Evolutionary conservation across 1,140 invertebrate species (phyloP).

Genomic region (Protaetia brevitarsis): DNA sequence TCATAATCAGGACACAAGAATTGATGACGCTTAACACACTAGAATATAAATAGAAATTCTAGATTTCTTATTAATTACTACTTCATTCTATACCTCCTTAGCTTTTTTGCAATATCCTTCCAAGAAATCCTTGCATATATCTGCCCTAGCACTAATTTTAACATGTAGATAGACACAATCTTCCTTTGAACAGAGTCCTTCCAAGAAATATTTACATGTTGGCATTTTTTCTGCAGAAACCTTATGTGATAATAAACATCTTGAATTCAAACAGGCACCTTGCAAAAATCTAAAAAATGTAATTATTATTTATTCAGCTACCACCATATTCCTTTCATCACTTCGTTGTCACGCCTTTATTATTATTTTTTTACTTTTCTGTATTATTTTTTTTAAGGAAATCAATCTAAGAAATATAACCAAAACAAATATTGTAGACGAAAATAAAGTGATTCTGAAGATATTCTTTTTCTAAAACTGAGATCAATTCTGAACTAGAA

Average conservation of each 20-base stretch:
- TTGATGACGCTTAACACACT: slow-evolving; percentile 69
- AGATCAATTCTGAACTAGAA: too few species aligned
- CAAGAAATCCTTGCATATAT: slow-evolving; percentile 78
- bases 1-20: slow-evolving; percentile 64
- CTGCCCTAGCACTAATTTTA: slow-evolving; percentile 75
- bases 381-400: too few species aligned
- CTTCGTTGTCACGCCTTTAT: too few species aligned
- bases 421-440: too few species aligned
- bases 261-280: slow-evolving; percentile 72
- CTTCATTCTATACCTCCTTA: slow-evolving; percentile 54
- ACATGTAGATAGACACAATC: slow-evolving; percentile 86
- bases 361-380: too few species aligned
- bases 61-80: slow-evolving; percentile 30
- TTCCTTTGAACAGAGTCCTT: slow-evolving; percentile 74
- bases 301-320: not conserved
- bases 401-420: too few species aligned
- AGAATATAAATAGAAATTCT: slow-evolving; percentile 30
- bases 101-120: slow-evolving; percentile 71
- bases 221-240: slow-evolving; percentile 86
- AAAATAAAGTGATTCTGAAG: too few species aligned
- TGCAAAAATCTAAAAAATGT: slow-evolving; percentile 68
- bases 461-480: too few species aligned
- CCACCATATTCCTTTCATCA: not conserved
- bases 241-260: slow-evolving; percentile 82
- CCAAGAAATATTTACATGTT: slow-evolving; percentile 83